Evolutionary conservation across 2,888 invertebrate species (phyloP), one percentile per base, ranked within the genome.

Genomic region (Aromia moschata): DNA sequence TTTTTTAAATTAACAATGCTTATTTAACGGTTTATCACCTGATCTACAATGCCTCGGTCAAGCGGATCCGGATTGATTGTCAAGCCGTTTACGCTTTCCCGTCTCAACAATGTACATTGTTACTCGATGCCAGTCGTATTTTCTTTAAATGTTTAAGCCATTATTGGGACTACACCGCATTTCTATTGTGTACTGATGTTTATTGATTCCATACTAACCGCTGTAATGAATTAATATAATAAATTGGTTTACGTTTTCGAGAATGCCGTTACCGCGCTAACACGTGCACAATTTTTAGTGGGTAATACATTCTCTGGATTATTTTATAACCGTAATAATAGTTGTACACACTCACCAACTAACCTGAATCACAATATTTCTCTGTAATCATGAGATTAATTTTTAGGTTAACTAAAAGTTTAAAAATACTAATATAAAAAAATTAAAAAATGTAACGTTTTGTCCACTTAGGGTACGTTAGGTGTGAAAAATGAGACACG

Each of bases 141-240:
- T 67, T 58, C 69, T 68, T 59, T 70, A 73, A 72, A 75, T 66
- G 71, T 74, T 63, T 60, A 70, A 64, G 64, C 69, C 72, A 70
- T 73, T 74, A 73, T 74, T 70, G 70, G 69, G 69, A 65, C 70
- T 64, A 71, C 69, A 67, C 72, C 63, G 65, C 63, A 67, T 64
- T 54, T 67, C 60, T 62, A 25, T 47, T 58, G 54, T 55, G 60
- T 58, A 54, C 60, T 53, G 66, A 62, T 57, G 57, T 66, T 66
- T 65, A 65, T 61, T 54, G 63, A 61, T 63, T 61, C 61, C 57
- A 61, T 59, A 57, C 52, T 60, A 61, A 52, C 54, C 61, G 60
- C 53, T 65, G 46, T 46, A 36, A 31, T 16, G 7, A 16, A 17
- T 33, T 33, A 36, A 46, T 46, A 31, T 46, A 46, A 15, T 46